A percentile compares a stretch with the other conserved stretches of the same genome.
These are phyloP conservation scores for Drosophila mimica DNA, from an alignment of 2,888 invertebrate genomes.

Conservation along the genomic window DNA sequence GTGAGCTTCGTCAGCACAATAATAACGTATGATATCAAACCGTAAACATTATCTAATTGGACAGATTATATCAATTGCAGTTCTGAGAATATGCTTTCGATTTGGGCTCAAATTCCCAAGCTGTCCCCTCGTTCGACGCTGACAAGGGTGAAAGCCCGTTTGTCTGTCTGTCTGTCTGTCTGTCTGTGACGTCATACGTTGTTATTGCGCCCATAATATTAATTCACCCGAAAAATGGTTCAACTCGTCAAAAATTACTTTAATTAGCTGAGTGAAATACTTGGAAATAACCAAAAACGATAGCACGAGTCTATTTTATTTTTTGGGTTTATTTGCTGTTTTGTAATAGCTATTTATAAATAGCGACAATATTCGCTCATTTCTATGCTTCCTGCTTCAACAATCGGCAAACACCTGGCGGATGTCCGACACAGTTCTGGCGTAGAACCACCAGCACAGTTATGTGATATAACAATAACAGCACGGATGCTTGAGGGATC, in stretches of 20 bases:
- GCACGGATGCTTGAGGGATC: not conserved
- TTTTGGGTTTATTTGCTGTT: constrained; percentile 26
- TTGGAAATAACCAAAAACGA: constrained; percentile 21
- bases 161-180: constrained; percentile 41
- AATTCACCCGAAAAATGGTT: constrained; percentile 19
- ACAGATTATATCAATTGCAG: not conserved
- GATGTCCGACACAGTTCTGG: constrained; percentile 44
- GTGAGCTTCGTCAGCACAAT: not conserved
- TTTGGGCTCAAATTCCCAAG: not conserved
- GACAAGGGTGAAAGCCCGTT: constrained; percentile 44
- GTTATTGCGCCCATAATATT: not conserved
- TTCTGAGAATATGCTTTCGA: not conserved
- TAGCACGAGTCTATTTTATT: constrained; percentile 12
- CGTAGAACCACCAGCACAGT: constrained; percentile 26
- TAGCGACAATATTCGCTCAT: constrained; percentile 8
- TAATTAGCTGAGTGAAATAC: constrained; percentile 67
- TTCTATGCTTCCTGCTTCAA: constrained; percentile 17
- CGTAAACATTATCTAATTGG: not conserved
- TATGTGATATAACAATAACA: constrained; percentile 33
- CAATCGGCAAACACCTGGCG: constrained; percentile 54
- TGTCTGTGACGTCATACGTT: constrained; percentile 47
- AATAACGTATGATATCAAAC: not conserved
- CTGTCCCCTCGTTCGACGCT: constrained; percentile 25
- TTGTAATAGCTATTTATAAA: not conserved
- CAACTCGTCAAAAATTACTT: constrained; percentile 13